Base-by-base conservation (phyloP, 2,888 invertebrate species). In the Tenthredo amoena region DNA sequence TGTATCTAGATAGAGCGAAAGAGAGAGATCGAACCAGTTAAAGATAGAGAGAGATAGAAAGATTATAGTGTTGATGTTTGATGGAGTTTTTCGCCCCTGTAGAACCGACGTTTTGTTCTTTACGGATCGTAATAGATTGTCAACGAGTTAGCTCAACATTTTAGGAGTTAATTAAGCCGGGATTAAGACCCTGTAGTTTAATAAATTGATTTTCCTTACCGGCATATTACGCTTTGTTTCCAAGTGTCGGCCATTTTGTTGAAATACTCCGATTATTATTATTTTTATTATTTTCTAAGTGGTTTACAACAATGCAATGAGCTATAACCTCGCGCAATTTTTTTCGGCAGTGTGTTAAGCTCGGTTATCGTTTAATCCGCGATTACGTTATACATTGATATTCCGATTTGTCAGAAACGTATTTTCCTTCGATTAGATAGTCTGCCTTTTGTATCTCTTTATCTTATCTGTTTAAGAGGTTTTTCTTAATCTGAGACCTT, bases 221-320 rank as follows among this genome's bases (percentile, higher is more conserved):
- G 93, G 93, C 93, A 93, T 90, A 89, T 89, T 88, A 93, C 89
- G 88, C 89, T 92, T 88, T 91, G 90, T 87, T 91, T 91, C 92
- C 92, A 92, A 90, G 88, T 91, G 91, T 93, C 93, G 90, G 93
- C 93, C 93, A 93, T 93, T 93, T 93, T 93, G 91, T 91, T 87
- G 87, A 88, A 21, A 72, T 72, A 37, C 10, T 40, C 26, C n/a
- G 26, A 40, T 21, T 26, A 71, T 26, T 34, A 68, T 34, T 18
- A 34, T 68, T 31, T 18, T 15, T 26, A 2, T 72, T 37, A 15
- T n/a, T 21, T 72, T 9, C 21, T 10, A 72, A 21, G 21, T 58
- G 2, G 10, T 58, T 62, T 62, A 26, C 62, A 62, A 62, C 26
- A 62, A 62, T 62, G 26, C 26, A 62, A 26, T 26, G 26, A 21